Base-by-base conservation (phyloP, 2,797 vertebrate genomes). In the Gymnopithys bicolor region DNA sequence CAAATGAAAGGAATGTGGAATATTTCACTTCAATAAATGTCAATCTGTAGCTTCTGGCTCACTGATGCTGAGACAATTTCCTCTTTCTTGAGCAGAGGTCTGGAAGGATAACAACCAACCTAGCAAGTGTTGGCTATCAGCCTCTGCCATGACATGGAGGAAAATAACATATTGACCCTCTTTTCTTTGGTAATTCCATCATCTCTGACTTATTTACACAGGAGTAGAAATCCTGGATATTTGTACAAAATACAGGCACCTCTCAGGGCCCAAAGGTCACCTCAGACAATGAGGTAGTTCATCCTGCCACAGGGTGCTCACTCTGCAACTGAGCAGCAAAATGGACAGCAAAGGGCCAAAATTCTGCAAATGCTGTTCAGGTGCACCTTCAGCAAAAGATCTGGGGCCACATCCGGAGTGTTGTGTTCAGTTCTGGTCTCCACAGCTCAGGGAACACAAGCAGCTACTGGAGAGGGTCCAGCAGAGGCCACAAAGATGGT, bases 31-130 rank as follows among this genome's bases (percentile, higher is more conserved):
- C 77, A 81, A 84, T 82, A 86, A 87, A 66, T 71, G 45, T 79
- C 74, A 66, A 0, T 84, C 48, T 62, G 27, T 84, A 43, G 75
- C 75, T 95, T 92, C 45, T 43, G 33, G 60, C 84, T 85, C 62
- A 17, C 62, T 68, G 6, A 35, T 78, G 79, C 93, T 76, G 77
- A 88, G 85, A 90, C 92, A 95, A 95, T 88, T 95, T 82, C 90
- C 95, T 85, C 74, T 64, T 11, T 62, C 67, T 64, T 56, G 83
- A 94, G 63, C 28, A 78, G 70, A 80, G 46, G 23, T n/a, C 49
- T 56, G 89, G 48, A 74, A 68, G 74, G 63, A 30, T 32, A 76
- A 46, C 19, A 52, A 39, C 35, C 35, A 46, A 32, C 11, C 52
- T 56, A 70, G 83, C 51, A 74, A 93, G 80, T 43, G 41, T 19